Conservation (phyloP, 2,888 invertebrate genomes). For the Amphipoea lucens region DNA sequence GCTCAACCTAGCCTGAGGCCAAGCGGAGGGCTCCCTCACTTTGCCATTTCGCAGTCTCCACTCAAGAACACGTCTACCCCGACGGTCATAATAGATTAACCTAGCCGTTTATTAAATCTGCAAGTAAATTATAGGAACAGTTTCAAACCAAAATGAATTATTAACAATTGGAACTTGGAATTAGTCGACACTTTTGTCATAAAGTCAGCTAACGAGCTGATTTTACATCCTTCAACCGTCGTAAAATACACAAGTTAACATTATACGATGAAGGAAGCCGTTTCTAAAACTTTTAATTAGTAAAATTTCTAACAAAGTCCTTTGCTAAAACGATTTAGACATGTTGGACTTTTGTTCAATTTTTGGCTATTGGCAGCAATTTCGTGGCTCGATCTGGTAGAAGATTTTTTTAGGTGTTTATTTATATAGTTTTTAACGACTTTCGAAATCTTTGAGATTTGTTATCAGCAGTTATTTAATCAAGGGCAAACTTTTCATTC, state of each 20-base stretch:
- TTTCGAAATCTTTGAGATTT: neutral
- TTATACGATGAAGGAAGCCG: constrained; percentile 24
- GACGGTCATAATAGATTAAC: neutral
- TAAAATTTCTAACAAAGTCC: constrained; percentile 46
- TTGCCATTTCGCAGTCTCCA: neutral
- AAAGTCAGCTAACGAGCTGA: constrained; percentile 35
- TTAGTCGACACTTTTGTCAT: constrained; percentile 34
- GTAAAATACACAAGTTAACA: constrained; percentile 44
- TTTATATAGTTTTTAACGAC: neutral
- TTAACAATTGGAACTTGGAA: constrained; percentile 13
- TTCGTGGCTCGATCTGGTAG: constrained; percentile 4
- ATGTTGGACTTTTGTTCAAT: constrained; percentile 30
- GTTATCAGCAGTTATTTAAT: neutral
- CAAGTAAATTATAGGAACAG: constrained; percentile 14
- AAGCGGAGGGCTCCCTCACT: neutral
- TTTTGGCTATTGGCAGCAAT: constrained; percentile 42
- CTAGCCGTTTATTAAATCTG: neutral
- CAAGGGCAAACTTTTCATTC: neutral
- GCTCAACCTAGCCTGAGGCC: neutral
- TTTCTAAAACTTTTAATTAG: constrained; percentile 59
- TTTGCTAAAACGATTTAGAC: constrained; percentile 22
- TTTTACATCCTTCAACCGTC: constrained; percentile 12
- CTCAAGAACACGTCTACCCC: neutral
- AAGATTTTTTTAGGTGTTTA: neutral
- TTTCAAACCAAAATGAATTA: neutral